These are phyloP conservation scores for Furnarius figulus DNA, from an alignment of 2,113 vertebrate species.

Conservation along the genomic window DNA sequence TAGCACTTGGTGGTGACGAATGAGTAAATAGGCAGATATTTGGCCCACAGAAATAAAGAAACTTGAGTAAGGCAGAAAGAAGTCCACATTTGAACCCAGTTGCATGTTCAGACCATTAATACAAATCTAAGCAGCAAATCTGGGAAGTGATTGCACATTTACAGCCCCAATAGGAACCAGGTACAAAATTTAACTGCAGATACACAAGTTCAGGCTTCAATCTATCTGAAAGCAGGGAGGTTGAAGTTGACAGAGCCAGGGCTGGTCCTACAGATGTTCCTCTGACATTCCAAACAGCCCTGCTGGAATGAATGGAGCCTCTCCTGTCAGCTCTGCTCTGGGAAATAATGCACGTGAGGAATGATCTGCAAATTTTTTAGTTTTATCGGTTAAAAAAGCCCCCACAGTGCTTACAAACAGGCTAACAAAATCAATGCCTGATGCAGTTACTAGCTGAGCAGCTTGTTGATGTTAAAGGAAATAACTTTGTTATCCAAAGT, in stretches of 20 bases:
- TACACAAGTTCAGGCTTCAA: not conserved
- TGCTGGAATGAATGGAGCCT: constrained; percentile 13
- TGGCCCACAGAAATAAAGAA: not conserved
- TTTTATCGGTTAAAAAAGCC: constrained; percentile 53
- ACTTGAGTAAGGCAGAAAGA: not conserved
- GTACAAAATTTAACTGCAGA: constrained; percentile 30
- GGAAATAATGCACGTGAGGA: constrained; percentile 54
- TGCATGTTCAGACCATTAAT: not conserved
- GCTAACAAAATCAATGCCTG: constrained; percentile 72
- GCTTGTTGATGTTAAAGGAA: constrained; percentile 66
- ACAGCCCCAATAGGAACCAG: constrained; percentile 12
- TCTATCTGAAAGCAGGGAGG: not conserved
- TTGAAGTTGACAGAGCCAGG: not conserved
- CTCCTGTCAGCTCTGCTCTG: constrained; percentile 31
- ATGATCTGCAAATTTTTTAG: constrained; percentile 32
- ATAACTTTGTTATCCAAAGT: constrained; percentile 65
- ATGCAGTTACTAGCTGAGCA: constrained; percentile 63
- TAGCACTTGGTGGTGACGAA: not conserved
- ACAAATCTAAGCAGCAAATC: not conserved
- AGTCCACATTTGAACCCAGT: not conserved
- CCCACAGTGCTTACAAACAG: constrained; percentile 58
- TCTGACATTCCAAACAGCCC: not conserved
- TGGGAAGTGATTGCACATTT: not conserved
- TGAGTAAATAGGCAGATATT: not conserved
- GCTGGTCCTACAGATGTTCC: constrained; percentile 35